Evolutionary conservation across 37 sponge, comb jelly and placozoan species (phyloP).

Genomic region (Oscarella lobularis): DNA sequence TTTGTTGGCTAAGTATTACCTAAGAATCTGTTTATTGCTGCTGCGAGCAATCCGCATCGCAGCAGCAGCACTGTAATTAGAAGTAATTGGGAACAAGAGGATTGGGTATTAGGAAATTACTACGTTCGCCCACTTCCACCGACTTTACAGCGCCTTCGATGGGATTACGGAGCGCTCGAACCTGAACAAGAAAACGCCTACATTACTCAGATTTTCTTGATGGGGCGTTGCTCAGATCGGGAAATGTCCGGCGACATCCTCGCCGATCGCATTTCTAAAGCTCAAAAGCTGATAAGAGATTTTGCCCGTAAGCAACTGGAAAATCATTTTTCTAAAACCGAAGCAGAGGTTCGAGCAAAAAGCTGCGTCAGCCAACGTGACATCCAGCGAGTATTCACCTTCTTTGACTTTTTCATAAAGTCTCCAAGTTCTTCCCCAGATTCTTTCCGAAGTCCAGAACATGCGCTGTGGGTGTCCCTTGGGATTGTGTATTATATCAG

Average conservation of each 20-base stretch:
- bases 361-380: conserved; percentile 85
- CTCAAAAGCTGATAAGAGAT: conserved; percentile 56
- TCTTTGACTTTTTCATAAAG: conserved; percentile 53
- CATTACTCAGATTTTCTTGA: conserved; percentile 42
- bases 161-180: conserved; percentile 74
- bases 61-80: conserved; percentile 51
- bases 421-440: background rate
- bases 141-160: conserved; percentile 48
- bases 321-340: background rate
- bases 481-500: conserved; percentile 75
- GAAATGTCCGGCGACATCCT: background rate
- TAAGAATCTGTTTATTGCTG: conserved; percentile 53
- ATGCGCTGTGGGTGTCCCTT: conserved; percentile 48
- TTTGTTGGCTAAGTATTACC: conserved; percentile 57
- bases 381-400: conserved; percentile 73
- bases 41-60: conserved; percentile 79
- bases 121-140: conserved; percentile 68
- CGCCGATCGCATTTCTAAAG: conserved; percentile 28
- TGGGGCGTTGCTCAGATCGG: conserved; percentile 13
- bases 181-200: conserved; percentile 67
- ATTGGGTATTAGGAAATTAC: conserved; percentile 66
- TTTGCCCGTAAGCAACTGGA: conserved; percentile 54
- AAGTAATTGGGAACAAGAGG: conserved; percentile 9
- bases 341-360: conserved; percentile 29
- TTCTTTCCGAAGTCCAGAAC: too few species aligned